Evolutionary conservation across 53 echinoderm and acorn worm species (phyloP).

Genomic region (Zoroaster sp.): DNA sequence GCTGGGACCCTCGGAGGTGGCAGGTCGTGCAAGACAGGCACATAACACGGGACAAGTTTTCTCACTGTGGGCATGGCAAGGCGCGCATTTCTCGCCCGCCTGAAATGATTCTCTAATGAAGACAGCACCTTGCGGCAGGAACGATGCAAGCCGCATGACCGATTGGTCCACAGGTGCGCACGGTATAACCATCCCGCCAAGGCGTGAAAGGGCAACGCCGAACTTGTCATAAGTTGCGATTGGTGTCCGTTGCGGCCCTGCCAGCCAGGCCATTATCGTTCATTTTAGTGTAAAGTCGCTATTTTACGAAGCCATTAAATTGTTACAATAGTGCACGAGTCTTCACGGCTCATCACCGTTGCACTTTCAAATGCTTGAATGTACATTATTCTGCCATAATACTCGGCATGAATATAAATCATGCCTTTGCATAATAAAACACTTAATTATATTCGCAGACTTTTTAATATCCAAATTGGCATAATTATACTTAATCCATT

Average conservation of each 20-base stretch:
- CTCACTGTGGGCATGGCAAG: background rate
- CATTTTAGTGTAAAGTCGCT: background rate
- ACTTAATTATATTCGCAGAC: background rate
- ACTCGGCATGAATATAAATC: background rate
- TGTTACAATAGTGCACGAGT: conserved; percentile 19
- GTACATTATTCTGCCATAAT: background rate
- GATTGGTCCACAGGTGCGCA: conserved; percentile 24
- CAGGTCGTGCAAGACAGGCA: conserved; percentile 14
- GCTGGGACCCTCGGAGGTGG: conserved; percentile 9
- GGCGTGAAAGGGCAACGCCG: background rate
- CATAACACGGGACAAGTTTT: background rate
- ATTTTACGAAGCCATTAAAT: background rate
- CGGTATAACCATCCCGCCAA: background rate
- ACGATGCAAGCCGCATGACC: background rate
- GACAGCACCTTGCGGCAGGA: background rate
- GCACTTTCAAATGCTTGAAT: conserved; percentile 11
- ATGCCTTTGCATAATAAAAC: background rate
- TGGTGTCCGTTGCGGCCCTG: background rate
- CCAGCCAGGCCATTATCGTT: background rate
- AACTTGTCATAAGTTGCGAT: background rate
- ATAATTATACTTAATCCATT: background rate
- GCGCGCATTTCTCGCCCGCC: background rate
- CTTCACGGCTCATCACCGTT: background rate
- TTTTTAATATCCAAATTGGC: background rate
- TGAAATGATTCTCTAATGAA: conserved; percentile 23